Evolutionary conservation across 30 jellyfish, hydroid and myxozoan genomes (phyloP).

Genomic region (Chironex yamaguchii): DNA sequence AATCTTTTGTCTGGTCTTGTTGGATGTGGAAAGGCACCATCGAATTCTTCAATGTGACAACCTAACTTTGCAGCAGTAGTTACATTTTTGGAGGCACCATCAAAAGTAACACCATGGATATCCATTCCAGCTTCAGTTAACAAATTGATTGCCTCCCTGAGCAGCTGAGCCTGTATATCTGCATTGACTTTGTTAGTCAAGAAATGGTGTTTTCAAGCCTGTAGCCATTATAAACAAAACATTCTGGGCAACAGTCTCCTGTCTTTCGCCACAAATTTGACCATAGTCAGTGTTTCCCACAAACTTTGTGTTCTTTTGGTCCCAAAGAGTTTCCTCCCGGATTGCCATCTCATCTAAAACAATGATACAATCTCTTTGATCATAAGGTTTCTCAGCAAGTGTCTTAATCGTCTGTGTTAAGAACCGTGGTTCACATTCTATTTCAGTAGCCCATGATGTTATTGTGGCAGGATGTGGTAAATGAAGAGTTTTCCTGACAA

Average conservation of each 20-base stretch:
- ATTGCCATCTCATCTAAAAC: slow-evolving; percentile 24
- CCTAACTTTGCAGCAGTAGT: slow-evolving; percentile 29
- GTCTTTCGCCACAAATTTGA: slow-evolving; percentile 4
- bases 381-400: not conserved
- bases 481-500: slow-evolving; percentile 3
- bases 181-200: slow-evolving; percentile 26
- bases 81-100: slow-evolving; percentile 34
- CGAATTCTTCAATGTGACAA: slow-evolving; percentile 12
- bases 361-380: slow-evolving; percentile 2
- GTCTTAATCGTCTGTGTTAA: not conserved
- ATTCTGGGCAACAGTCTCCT: slow-evolving; percentile 14
- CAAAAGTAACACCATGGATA: slow-evolving; percentile 44
- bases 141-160: slow-evolving; percentile 1
- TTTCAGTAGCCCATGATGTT: slow-evolving; percentile 26
- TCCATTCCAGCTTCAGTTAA: not conserved
- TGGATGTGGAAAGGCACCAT: slow-evolving; percentile 39
- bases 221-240: slow-evolving; percentile 28
- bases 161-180: slow-evolving; percentile 21
- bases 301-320: slow-evolving; percentile 18
- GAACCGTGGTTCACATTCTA: slow-evolving; percentile 40
- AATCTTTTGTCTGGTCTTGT: not conserved
- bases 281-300: slow-evolving; percentile 61
- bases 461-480: slow-evolving; percentile 44
- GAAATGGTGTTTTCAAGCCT: too few species aligned
- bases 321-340: slow-evolving; percentile 16